Conservation (phyloP, 2,113 vertebrate species). For the Oplegnathus fasciatus region DNA sequence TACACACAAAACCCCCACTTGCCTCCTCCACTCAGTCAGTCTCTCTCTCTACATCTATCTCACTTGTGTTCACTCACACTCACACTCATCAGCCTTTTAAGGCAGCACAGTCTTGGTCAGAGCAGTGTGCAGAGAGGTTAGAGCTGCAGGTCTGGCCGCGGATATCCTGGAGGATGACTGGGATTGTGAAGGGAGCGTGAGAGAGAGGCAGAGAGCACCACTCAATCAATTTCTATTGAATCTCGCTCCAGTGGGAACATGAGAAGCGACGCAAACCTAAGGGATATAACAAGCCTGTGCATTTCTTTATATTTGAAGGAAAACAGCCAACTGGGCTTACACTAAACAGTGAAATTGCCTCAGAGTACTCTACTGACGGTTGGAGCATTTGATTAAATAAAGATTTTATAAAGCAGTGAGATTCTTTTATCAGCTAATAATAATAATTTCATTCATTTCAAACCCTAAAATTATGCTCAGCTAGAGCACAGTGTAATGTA, state of each 20-base stretch:
- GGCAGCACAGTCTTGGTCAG: slow-evolving; percentile 38
- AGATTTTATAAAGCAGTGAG: neutral
- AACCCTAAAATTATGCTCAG: neutral
- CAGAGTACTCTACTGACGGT: neutral
- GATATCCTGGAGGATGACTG: slow-evolving; percentile 69
- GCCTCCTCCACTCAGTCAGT: neutral
- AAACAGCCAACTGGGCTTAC: slow-evolving; percentile 2
- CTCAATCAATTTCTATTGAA: slow-evolving; percentile 77
- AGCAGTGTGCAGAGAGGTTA: slow-evolving; percentile 49
- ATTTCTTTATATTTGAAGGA: slow-evolving; percentile 30
- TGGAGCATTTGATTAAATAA: slow-evolving; percentile 21
- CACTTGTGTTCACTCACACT: neutral
- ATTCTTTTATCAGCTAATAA: slow-evolving; percentile 11
- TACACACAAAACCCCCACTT: neutral
- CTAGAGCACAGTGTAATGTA: neutral
- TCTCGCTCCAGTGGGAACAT: slow-evolving; percentile 58
- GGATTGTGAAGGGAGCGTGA: slow-evolving; percentile 69
- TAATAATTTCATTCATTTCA: neutral
- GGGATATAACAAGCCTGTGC: slow-evolving; percentile 29
- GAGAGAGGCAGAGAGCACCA: slow-evolving; percentile 66
- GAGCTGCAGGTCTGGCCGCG: slow-evolving; percentile 52
- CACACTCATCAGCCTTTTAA: slow-evolving; percentile 29
- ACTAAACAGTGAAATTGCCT: slow-evolving; percentile 19
- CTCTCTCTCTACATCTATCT: slow-evolving; percentile 6
- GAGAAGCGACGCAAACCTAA: slow-evolving; percentile 40